Percentiles rank a stretch among this genome's conserved stretches.
phyloP scores from a whole-genome alignment of 2,888 invertebrate genomes.

The Itoplectis maculator region DNA sequence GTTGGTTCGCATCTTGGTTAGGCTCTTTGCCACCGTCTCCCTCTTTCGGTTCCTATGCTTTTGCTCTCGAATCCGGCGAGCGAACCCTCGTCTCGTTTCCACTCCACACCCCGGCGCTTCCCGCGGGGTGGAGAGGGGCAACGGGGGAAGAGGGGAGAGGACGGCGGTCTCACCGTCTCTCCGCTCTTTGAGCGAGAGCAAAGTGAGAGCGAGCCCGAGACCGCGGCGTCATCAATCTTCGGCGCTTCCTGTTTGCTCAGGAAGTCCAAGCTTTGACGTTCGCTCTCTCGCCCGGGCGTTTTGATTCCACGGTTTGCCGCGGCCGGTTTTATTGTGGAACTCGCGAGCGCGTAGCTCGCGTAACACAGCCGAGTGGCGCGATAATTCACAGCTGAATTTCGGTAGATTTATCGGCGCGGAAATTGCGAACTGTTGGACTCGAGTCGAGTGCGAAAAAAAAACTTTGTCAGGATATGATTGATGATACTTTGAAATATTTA shows the following conservation, averaged over 20 bases:
- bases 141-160: no score
- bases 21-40: not conserved
- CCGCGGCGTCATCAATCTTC: conserved; percentile 64
- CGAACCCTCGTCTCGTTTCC: conserved; percentile 45
- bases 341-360: not conserved
- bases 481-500: no score
- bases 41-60: conserved; percentile 28
- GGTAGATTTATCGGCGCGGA: no score
- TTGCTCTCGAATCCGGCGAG: conserved; percentile 36
- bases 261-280: conserved; percentile 61
- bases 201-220: conserved; percentile 57
- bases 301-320: not conserved
- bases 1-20: not conserved
- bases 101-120: conserved; percentile 35
- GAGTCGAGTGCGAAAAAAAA: no score
- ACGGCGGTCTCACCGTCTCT: conserved; percentile 30
- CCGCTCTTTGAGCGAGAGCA: conserved; percentile 54
- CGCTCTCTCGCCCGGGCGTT: not conserved
- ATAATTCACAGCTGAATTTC: no score
- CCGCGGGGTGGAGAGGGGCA: no score
- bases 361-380: not conserved
- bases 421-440: no score
- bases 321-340: not conserved
- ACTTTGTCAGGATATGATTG: no score
- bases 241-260: conserved; percentile 63